A percentile compares a stretch with the other conserved stretches of the same genome.
Evolutionary conservation across 2,113 vertebrate species (phyloP).

Genomic region (Xenopus borealis): DNA sequence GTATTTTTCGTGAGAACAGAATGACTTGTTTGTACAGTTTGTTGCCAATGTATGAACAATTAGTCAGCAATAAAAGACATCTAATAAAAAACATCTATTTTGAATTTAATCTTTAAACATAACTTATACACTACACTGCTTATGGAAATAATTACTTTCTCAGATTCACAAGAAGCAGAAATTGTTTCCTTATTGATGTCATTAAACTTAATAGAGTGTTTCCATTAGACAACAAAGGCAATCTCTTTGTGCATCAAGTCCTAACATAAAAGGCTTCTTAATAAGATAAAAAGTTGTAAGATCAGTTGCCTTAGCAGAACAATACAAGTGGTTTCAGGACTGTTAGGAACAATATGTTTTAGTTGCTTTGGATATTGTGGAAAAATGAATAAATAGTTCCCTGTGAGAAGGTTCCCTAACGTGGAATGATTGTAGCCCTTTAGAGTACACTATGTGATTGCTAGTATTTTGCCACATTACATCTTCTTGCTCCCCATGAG

Average conservation of each 20-base stretch:
- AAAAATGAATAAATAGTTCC: not conserved
- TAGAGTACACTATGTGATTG: no score
- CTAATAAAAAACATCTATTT: not conserved
- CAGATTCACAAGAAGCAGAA: conserved; percentile 10
- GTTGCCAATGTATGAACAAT: conserved; percentile 9
- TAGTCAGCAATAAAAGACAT: conserved; percentile 9
- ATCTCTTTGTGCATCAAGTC: conserved; percentile 27
- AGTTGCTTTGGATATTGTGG: conserved; percentile 24
- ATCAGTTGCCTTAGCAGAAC: conserved; percentile 20
- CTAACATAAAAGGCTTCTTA: conserved; percentile 25
- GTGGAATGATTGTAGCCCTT: no score
- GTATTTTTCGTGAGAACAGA: conserved; percentile 10
- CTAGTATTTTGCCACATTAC: no score
- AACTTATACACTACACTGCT: not conserved
- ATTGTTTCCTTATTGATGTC: not conserved
- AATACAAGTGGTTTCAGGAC: conserved; percentile 29
- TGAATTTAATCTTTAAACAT: not conserved
- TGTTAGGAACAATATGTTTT: conserved; percentile 9
- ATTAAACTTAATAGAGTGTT: not conserved
- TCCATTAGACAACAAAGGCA: conserved; percentile 29
- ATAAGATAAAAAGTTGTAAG: not conserved
- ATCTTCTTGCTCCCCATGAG: no score
- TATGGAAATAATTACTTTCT: conserved; percentile 17
- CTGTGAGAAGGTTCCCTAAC: no score
- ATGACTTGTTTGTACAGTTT: conserved; percentile 1